phyloP scores from a whole-genome alignment of 2,888 invertebrate species.

The Cepaea hortensis region DNA sequence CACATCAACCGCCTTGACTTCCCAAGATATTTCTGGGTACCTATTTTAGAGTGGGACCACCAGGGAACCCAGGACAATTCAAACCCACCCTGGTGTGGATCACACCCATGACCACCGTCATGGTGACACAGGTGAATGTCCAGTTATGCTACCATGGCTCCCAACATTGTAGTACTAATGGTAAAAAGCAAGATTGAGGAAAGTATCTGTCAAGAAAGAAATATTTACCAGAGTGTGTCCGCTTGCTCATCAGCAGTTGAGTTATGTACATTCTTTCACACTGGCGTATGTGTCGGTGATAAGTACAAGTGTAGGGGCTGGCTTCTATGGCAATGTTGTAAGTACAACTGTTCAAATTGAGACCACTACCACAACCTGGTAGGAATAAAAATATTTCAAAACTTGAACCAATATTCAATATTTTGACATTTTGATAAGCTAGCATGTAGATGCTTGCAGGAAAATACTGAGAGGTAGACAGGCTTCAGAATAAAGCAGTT shows the following conservation, averaged over 20 bases:
- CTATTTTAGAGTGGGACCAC: no score
- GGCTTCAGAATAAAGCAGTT: not conserved
- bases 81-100: no score
- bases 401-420: not conserved
- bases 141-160: no score
- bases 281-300: constrained; percentile 62
- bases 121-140: no score
- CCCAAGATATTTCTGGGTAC: no score
- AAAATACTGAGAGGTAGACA: not conserved
- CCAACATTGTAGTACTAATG: no score
- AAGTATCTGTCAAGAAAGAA: no score
- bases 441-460: not conserved
- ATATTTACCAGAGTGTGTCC: not conserved
- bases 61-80: no score
- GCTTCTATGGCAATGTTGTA: constrained; percentile 70
- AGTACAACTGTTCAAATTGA: constrained; percentile 64
- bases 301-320: constrained; percentile 59
- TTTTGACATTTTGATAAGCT: not conserved
- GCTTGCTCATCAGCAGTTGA: not conserved
- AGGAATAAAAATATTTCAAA: not conserved
- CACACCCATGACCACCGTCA: no score
- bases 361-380: constrained; percentile 59
- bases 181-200: no score
- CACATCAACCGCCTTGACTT: no score
- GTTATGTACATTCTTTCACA: constrained; percentile 59